Evolutionary conservation across 2,797 vertebrate genomes (phyloP).

Genomic region (Leptatherina wallacei): DNA sequence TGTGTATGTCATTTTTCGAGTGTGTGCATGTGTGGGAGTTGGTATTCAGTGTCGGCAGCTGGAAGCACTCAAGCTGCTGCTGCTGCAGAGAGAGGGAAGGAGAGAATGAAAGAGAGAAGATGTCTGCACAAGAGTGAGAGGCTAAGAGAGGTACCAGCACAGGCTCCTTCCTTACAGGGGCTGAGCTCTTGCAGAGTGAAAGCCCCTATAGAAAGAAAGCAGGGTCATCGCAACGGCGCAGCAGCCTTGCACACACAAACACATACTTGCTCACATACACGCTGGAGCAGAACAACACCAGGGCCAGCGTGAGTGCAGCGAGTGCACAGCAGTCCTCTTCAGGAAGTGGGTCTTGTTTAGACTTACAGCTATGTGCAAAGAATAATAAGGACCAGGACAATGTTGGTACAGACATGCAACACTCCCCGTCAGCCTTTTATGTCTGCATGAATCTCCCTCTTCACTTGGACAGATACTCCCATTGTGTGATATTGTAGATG

Average conservation of each 20-base stretch:
- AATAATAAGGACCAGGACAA: constrained; percentile 82
- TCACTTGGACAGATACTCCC: constrained; percentile 70
- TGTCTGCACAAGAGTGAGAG: constrained; percentile 74
- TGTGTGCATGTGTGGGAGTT: constrained; percentile 73
- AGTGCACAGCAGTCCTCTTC: constrained; percentile 76
- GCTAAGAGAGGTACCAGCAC: constrained; percentile 76
- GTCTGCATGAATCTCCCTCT: constrained; percentile 73
- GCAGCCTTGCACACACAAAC: constrained; percentile 58
- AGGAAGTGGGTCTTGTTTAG: constrained; percentile 84
- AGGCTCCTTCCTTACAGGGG: constrained; percentile 75
- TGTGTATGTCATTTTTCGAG: constrained; percentile 43
- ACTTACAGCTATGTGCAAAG: constrained; percentile 81
- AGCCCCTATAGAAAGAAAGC: constrained; percentile 84
- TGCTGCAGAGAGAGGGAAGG: constrained; percentile 60
- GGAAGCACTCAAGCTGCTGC: constrained; percentile 85
- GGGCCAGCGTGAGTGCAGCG: constrained; percentile 77
- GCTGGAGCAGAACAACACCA: constrained; percentile 71
- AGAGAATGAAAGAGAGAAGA: constrained; percentile 72
- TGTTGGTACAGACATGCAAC: constrained; percentile 81
- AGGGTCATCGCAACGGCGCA: constrained; percentile 75
- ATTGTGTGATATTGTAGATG: constrained; percentile 77
- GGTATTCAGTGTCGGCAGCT: constrained; percentile 85
- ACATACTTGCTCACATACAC: constrained; percentile 40
- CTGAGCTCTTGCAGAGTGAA: constrained; percentile 81
- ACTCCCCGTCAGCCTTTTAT: constrained; percentile 75